Percentiles rank a stretch among this genome's conserved stretches.
Evolutionary conservation across 2,113 vertebrate genomes (phyloP).

Genomic region (Corythornis cristatus): DNA sequence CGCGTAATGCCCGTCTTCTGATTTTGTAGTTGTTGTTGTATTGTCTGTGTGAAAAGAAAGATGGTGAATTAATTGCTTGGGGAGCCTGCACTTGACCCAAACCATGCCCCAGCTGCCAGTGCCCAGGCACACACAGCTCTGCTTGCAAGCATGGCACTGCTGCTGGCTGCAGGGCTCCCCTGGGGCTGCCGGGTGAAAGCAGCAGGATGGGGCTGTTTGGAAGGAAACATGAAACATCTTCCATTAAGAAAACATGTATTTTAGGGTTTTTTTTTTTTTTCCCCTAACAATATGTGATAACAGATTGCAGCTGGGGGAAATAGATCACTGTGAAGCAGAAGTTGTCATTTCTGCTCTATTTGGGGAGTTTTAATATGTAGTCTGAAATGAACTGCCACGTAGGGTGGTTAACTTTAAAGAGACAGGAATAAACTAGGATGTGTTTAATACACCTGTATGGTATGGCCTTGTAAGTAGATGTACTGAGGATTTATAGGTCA

Average conservation of each 20-base stretch:
- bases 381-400: constrained; percentile 9
- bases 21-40: constrained; percentile 87
- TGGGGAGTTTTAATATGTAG: constrained; percentile 36
- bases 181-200: constrained; percentile 14
- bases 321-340: not conserved
- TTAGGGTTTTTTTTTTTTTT: not conserved
- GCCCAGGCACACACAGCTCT: not conserved
- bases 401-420: constrained; percentile 8
- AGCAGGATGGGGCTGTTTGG: not conserved
- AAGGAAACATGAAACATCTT: not conserved
- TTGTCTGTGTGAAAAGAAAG: constrained; percentile 82
- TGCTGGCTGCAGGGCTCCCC: not conserved
- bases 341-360: constrained; percentile 51
- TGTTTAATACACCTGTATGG: not conserved
- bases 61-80: not conserved
- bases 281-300: constrained; percentile 15
- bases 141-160: not conserved
- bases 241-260: not conserved
- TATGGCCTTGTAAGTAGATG: not conserved
- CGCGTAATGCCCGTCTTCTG: constrained; percentile 91
- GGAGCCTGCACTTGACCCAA: not conserved
- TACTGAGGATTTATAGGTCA: constrained; percentile 17
- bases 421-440: not conserved
- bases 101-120: not conserved
- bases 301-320: constrained; percentile 49